Percentiles rank a stretch among this genome's conserved stretches.
Conservation (phyloP, 2,113 vertebrate genomes). For the Dendropsophus ebraccatus region DNA sequence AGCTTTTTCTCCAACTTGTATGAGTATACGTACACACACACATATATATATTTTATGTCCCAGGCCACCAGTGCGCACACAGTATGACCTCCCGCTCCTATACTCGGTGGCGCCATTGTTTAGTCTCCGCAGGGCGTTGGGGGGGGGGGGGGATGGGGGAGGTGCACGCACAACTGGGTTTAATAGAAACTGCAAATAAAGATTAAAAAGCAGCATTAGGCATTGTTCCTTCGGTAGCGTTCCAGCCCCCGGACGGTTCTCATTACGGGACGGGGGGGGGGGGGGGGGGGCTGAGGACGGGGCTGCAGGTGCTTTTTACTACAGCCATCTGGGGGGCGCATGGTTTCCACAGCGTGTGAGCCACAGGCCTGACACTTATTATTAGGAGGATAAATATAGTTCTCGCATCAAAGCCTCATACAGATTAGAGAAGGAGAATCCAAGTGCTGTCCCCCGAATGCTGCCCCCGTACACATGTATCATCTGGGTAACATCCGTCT, state of each 20-base stretch:
- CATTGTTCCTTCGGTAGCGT: slow-evolving; percentile 24
- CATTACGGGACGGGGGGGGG: neutral
- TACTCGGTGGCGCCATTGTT: neutral
- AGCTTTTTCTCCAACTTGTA: too few species aligned
- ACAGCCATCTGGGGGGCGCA: slow-evolving; percentile 30
- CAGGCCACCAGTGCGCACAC: neutral
- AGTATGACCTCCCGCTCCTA: neutral
- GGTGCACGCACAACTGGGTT: slow-evolving; percentile 36
- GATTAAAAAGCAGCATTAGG: slow-evolving; percentile 21
- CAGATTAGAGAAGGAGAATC: neutral
- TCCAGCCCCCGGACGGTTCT: slow-evolving; percentile 43
- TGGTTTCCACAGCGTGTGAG: slow-evolving; percentile 29
- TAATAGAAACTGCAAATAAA: slow-evolving; percentile 43
- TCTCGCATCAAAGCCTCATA: slow-evolving; percentile 42
- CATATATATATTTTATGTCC: too few species aligned
- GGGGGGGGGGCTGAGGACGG: neutral
- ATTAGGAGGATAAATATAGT: slow-evolving; percentile 28
- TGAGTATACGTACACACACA: too few species aligned
- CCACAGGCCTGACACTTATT: slow-evolving; percentile 43
- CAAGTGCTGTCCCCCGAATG: slow-evolving; percentile 8
- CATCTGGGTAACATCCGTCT: slow-evolving; percentile 15
- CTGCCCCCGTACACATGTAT: neutral
- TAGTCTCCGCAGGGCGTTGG: too few species aligned
- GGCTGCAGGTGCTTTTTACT: slow-evolving; percentile 35
- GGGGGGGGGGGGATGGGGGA: neutral